Evolutionary conservation across 2,888 invertebrate species (phyloP), one percentile per base, ranked within the genome.

Genomic region (Noctua fimbriata): DNA sequence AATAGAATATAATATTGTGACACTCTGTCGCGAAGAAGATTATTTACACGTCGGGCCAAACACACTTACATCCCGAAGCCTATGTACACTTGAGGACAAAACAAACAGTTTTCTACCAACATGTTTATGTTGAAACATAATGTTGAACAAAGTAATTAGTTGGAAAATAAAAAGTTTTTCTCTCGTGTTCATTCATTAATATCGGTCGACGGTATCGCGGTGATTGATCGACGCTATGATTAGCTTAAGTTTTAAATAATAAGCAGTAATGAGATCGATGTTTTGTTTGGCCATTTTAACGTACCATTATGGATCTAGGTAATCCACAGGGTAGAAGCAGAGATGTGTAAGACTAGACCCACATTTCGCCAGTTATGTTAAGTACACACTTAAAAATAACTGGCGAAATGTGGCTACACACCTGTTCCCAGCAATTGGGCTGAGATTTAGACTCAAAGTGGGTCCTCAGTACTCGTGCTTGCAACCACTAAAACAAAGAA

Each of bases 171-270:
- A 85, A 85, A 84, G 73, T 85, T 83, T 65, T 84, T 73, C 69
- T 82, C 76, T 78, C 65, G 73, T 83, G 79, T 81, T 78, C 73
- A 80, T 82, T 89, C 84, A 86, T 87, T 84, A 89, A 84, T 87
- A 86, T 83, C 78, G 79, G 75, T 67, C 81, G 85, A 87, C 83
- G 73, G 66, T 88, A 87, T 86, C 88, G 75, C 58, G 70, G 75
- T 90, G 89, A 91, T 91, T 89, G 89, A 92, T 92, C 85, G 90
- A 75, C 72, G 76, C 73, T 77, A 85, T 91, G 91, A 92, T 92
- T 91, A 86, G 81, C 73, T 81, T 79, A 78, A 86, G 69, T 83
- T 82, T 85, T 86, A 88, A 88, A 88, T 89, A 92, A 91, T 92
- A 90, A 85, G 89, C 86, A 78, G 80, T 91, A 91, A 93, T 92